A percentile compares a stretch with the other conserved stretches of the same genome.
These are phyloP conservation scores for Nannobrachium achirus DNA, from an alignment of 2,113 vertebrate genomes.

Conservation along the genomic window DNA sequence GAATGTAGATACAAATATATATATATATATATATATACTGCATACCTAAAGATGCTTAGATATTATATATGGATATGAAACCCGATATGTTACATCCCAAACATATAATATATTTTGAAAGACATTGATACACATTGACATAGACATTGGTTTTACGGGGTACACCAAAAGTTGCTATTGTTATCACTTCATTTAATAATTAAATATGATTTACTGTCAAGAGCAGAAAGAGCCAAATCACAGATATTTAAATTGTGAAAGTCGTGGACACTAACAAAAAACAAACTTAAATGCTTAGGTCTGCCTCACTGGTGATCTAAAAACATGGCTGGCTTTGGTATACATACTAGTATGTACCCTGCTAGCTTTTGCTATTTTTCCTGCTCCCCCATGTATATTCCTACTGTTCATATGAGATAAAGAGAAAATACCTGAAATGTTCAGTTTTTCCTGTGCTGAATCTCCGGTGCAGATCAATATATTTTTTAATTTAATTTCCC, in stretches of 20 bases:
- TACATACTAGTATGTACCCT: neutral
- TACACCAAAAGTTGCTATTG: neutral
- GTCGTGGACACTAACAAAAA: neutral
- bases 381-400: constrained; percentile 2
- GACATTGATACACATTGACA: constrained; percentile 13
- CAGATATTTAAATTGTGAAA: neutral
- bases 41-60: constrained; percentile 57
- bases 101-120: constrained; percentile 53
- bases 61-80: constrained; percentile 59
- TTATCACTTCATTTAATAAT: neutral
- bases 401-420: neutral
- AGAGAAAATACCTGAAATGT: neutral
- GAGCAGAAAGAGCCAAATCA: neutral
- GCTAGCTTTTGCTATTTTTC: neutral
- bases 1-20: constrained; percentile 73
- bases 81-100: constrained; percentile 32
- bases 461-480: constrained; percentile 31
- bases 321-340: neutral
- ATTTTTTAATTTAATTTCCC: constrained; percentile 54
- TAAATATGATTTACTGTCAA: neutral
- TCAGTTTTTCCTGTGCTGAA: constrained; percentile 24
- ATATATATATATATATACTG: constrained; percentile 51
- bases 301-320: neutral
- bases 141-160: neutral
- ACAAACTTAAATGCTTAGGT: neutral